Base-by-base conservation (phyloP, 2,888 invertebrate genomes). In the Seira sanloemensis region DNA sequence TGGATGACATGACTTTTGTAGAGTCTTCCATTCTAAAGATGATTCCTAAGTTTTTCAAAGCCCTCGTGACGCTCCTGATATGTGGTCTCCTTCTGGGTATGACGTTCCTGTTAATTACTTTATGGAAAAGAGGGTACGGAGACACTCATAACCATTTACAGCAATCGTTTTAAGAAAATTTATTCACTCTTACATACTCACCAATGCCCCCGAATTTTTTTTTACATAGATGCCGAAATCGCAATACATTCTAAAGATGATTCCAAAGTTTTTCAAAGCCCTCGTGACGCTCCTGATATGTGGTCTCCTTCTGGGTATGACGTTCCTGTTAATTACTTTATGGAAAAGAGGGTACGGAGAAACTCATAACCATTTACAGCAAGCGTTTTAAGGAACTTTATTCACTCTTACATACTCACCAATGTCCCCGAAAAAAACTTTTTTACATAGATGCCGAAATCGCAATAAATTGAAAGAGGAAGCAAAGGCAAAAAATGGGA, bases 201-300 rank as follows among this genome's bases (percentile, higher is more conserved):
- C n/a, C n/a, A n/a, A n/a, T n/a, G n/a, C n/a, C n/a, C 12, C 37
- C 37, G 37, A 37, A 37, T 7, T 7, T 12, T 37, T 37, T 37
- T 37, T 7, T 37, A 7, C 12, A 26, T 23, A 82, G 82, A 25
- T 82, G 82, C 66, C 82, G 82, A 2, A 82, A 23, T 12, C 82
- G 77, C 37, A 46, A 58, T 9, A 82, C 76, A 24, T 27, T 77
- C 62, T 75, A 4, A 81, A 76, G 46, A 37, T 82, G 9, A 37
- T 82, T 77, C 77, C 82, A 77, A 82, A 82, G 16, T 82, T 82
- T 58, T 66, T 82, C 19, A 82, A 66, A 72, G 82, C 82, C 12
- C 46, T 82, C n/a, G 82, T 77, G 18, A 82, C 82, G 2, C 54
- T 82, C 16, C 67, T 76, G 2, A 71, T 82, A 5, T 71, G 77